Percentiles rank a stretch among this genome's conserved stretches.
Conservation (phyloP, 2,797 vertebrate genomes). For the Enoplosus armatus region DNA sequence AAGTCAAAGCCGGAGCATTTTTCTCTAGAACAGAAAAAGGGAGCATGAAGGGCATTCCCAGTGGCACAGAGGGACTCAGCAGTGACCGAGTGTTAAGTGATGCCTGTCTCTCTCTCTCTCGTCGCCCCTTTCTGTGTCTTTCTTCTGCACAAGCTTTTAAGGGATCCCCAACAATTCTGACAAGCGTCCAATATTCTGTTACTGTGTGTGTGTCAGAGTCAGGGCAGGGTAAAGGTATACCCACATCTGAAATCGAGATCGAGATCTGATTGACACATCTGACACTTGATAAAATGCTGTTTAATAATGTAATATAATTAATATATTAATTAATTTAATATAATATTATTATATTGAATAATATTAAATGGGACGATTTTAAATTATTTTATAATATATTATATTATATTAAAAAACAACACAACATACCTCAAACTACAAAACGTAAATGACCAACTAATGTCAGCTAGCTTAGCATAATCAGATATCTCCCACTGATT, state of each 20-base stretch:
- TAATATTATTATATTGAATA: no score
- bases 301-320: no score
- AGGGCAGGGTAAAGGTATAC: not conserved
- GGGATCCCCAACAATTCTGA: constrained; percentile 8
- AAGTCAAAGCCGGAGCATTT: constrained; percentile 39
- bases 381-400: not conserved
- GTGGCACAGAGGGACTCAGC: constrained; percentile 27
- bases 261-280: not conserved
- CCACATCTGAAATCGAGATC: no score
- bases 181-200: not conserved
- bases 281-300: not conserved
- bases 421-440: not conserved
- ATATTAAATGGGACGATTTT: not conserved
- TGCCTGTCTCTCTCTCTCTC: constrained; percentile 18
- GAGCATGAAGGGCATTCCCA: constrained; percentile 37
- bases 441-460: not conserved
- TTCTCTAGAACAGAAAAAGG: constrained; percentile 32
- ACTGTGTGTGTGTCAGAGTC: not conserved
- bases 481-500: not conserved
- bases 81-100: constrained; percentile 44
- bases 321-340: no score
- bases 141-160: constrained; percentile 39
- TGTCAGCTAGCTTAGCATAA: not conserved
- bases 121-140: constrained; percentile 15
- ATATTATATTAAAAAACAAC: no score